Evolutionary conservation across 2,797 vertebrate genomes (phyloP).

Genomic region (Agapornis canus): DNA sequence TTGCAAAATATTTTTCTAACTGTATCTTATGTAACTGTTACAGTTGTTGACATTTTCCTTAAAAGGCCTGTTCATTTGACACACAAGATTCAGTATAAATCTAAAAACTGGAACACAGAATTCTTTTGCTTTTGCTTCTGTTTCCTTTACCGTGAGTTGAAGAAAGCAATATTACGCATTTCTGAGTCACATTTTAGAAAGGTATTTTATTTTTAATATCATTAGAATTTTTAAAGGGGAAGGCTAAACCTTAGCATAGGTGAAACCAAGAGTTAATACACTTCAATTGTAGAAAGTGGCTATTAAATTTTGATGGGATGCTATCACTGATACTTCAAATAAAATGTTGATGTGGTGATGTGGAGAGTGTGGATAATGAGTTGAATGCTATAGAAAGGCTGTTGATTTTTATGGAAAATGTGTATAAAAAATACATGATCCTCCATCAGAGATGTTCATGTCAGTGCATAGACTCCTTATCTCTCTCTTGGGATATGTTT

Average conservation of each 20-base stretch:
- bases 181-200: slow-evolving; percentile 32
- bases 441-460: background rate
- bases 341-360: background rate
- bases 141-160: background rate
- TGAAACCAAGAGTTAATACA: slow-evolving; percentile 25
- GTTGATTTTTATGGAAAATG: slow-evolving; percentile 10
- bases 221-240: slow-evolving; percentile 46
- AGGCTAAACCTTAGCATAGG: background rate
- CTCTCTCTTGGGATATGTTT: background rate
- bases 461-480: background rate
- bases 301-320: slow-evolving; percentile 42
- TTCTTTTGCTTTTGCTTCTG: background rate
- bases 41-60: slow-evolving; percentile 55
- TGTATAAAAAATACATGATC: background rate
- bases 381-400: background rate
- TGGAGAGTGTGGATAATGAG: background rate
- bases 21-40: slow-evolving; percentile 47
- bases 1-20: slow-evolving; percentile 67
- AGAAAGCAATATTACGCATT: slow-evolving; percentile 33
- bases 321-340: slow-evolving; percentile 26
- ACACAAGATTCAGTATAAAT: background rate
- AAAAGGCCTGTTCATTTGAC: slow-evolving; percentile 35
- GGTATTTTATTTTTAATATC: slow-evolving; percentile 53
- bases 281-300: background rate
- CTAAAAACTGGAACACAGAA: background rate